Evolutionary conservation across 2,888 invertebrate genomes (phyloP).

Genomic region (Hemistola chrysoprasaria): DNA sequence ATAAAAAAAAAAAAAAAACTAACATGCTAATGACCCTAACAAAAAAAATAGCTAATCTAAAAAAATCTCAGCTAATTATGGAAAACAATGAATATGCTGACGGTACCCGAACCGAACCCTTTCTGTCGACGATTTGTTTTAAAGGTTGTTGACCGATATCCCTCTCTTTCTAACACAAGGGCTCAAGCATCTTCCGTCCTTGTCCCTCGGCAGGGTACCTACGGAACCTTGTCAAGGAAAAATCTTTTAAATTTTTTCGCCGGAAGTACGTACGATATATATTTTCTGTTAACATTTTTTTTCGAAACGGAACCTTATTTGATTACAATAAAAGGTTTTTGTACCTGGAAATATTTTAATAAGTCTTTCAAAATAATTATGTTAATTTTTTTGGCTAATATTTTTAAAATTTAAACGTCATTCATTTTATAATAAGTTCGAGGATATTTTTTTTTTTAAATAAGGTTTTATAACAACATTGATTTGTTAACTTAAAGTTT

Average conservation of each 20-base stretch:
- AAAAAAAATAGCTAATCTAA: not conserved
- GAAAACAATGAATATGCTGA: slow-evolving; percentile 42
- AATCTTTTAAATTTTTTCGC: slow-evolving; percentile 63
- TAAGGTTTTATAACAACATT: too few species aligned
- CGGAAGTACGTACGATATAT: slow-evolving; percentile 55
- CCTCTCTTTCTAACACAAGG: slow-evolving; percentile 51
- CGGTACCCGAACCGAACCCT: slow-evolving; percentile 76
- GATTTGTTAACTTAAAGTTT: too few species aligned
- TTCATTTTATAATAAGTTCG: too few species aligned
- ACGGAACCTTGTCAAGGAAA: slow-evolving; percentile 63
- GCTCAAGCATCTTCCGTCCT: slow-evolving; percentile 48
- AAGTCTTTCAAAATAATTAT: too few species aligned
- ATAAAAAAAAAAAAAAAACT: too few species aligned
- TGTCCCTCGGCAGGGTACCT: slow-evolving; percentile 63
- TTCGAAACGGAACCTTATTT: slow-evolving; percentile 1
- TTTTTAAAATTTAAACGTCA: too few species aligned
- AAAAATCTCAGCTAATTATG: slow-evolving; percentile 24
- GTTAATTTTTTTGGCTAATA: too few species aligned
- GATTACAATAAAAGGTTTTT: too few species aligned
- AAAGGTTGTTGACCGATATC: slow-evolving; percentile 75
- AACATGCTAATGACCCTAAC: too few species aligned
- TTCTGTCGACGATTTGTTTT: slow-evolving; percentile 78
- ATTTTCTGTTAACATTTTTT: too few species aligned
- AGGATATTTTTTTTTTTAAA: too few species aligned
- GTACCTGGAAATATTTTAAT: too few species aligned